Evolutionary conservation across 2,888 invertebrate species (phyloP), one percentile per base, ranked within the genome.

Genomic region (Caenorhabditis parvicauda): DNA sequence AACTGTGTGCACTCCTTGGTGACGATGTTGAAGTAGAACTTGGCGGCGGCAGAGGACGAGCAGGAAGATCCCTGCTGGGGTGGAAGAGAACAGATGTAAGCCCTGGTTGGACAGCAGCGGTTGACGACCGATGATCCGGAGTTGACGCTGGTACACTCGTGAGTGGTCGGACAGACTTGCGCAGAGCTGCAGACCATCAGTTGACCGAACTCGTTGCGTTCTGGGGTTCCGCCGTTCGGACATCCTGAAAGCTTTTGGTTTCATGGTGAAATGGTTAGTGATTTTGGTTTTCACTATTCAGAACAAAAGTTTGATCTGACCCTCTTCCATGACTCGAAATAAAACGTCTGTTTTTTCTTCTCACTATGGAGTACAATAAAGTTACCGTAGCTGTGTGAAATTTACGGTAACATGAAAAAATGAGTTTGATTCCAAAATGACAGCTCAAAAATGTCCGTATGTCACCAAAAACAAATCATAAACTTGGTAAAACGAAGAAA

Each of bases 31-130:
- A 72, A 70, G 42, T 69, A 70, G 60, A 70, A 70, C 4, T 59
- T 54, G 37, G 77, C 68, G 2, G 76, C 73, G n/a, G 75, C 76
- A 12, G 76, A 76, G 17, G 70, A 67, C n/a, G 73, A 73, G 63
- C 80, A 80, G 0, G 72, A 69, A 4, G 67, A 63, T 46, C 80
- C 80, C 46, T 79, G 78, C 50, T 75, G 77, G 19, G 76, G 78
- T 19, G 79, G 78, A n/a, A 77, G 73, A 0, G 75, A 74, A 58
- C 80, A 80, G 58, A 80, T 79, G 67, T 76, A 67, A 17, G 76
- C 59, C 12, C 68, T 54, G 22, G 68, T 68, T 14, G 70, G 70
- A 38, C 68, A 68, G 35, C 70, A 70, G 6, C 77, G 64, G 51
- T 74, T 76, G 53, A 80, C 74, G 28, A 79, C 73, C 14, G 66